phyloP scores from a whole-genome alignment of 1,140 invertebrate species.

The Melipona quadrifasciata region DNA sequence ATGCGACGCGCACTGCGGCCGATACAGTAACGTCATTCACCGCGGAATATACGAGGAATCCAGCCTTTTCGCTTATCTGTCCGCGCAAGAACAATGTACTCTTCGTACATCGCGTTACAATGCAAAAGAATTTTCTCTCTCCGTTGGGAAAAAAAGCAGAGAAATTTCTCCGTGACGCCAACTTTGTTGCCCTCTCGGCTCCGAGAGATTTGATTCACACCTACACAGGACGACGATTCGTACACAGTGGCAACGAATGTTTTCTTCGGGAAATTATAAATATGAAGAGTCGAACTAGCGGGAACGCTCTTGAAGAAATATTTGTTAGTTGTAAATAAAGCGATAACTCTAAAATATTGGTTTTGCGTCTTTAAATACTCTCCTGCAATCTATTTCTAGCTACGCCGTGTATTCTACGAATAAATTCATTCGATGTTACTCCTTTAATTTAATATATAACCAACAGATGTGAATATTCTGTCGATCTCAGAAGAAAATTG shows the following conservation, averaged over 20 bases:
- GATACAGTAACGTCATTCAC: conserved; percentile 50
- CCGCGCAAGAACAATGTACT: conserved; percentile 48
- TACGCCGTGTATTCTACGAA: no score
- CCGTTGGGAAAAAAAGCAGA: not conserved
- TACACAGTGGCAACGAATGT: no score
- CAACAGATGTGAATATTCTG: not conserved
- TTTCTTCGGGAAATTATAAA: no score
- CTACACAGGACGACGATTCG: not conserved
- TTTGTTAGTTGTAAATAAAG: no score
- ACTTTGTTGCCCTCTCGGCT: not conserved
- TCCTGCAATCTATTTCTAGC: no score
- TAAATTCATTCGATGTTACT: no score
- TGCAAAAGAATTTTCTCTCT: not conserved
- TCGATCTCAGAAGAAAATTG: not conserved
- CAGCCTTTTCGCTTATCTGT: conserved; percentile 43
- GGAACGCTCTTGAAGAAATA: no score
- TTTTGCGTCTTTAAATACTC: no score
- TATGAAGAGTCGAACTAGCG: no score
- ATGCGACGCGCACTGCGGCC: conserved; percentile 20
- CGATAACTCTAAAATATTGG: no score
- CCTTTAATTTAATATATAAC: not conserved
- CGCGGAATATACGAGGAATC: conserved; percentile 26
- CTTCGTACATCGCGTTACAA: not conserved
- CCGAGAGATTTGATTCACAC: not conserved
- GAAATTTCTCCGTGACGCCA: not conserved